Evolutionary conservation across 2,113 vertebrate species (phyloP).

Genomic region (Cavia porcellus): DNA sequence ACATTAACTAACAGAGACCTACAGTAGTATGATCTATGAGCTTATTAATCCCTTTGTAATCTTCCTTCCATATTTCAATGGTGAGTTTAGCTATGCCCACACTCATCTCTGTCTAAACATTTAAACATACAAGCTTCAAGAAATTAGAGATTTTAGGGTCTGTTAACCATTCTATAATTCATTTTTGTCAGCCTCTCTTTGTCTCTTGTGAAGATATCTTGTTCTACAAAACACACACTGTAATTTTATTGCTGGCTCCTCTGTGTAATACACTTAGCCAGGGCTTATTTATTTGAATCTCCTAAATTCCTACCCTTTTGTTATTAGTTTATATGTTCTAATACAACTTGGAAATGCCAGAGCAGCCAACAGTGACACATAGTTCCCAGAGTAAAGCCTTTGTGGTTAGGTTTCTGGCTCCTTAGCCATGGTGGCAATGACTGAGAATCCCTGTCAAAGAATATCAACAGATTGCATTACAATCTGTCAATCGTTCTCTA

Average conservation of each 20-base stretch:
- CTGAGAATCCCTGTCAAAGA: conserved; percentile 81
- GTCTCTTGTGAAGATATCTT: conserved; percentile 38
- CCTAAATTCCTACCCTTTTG: conserved; percentile 52
- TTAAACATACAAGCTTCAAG: conserved; percentile 33
- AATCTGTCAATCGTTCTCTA: conserved; percentile 88
- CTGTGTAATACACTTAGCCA: not conserved
- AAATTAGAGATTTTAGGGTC: conserved; percentile 35
- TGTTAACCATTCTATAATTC: conserved; percentile 60
- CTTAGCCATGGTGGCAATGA: conserved; percentile 74
- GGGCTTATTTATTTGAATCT: conserved; percentile 37
- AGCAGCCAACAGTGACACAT: conserved; percentile 59
- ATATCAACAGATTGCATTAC: conserved; percentile 88
- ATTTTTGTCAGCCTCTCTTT: conserved; percentile 69
- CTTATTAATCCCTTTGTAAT: not conserved
- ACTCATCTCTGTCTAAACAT: not conserved
- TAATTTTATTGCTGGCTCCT: conserved; percentile 56
- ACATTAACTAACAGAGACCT: not conserved
- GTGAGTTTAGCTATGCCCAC: not conserved
- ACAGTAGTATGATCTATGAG: not conserved
- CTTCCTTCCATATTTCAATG: not conserved
- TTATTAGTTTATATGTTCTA: conserved; percentile 45
- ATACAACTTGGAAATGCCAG: conserved; percentile 50
- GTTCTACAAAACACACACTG: conserved; percentile 43
- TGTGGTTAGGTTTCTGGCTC: conserved; percentile 65
- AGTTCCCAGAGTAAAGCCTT: conserved; percentile 76